phyloP scores from a whole-genome alignment of 1,140 invertebrate species.

The Carposina sasakii region DNA sequence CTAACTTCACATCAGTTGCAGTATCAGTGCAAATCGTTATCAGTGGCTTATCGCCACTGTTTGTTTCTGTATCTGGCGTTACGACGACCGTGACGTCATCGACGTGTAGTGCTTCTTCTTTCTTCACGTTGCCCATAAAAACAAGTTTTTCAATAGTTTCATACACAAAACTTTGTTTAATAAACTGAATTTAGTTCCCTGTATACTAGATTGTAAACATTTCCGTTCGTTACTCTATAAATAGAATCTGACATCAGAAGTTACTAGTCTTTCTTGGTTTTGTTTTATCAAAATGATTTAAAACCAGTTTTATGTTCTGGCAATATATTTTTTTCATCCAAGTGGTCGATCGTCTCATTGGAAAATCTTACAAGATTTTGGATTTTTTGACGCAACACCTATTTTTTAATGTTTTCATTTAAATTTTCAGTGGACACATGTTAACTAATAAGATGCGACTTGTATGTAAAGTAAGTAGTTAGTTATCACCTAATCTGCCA shows the following conservation, averaged over 20 bases:
- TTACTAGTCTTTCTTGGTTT: constrained; percentile 26
- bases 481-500: constrained; percentile 52
- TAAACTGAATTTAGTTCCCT: too few relatives aligned
- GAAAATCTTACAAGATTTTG: not conserved
- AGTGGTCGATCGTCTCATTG: not conserved
- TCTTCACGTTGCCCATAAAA: too few relatives aligned
- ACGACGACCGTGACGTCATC: constrained; percentile 44
- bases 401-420: too few relatives aligned
- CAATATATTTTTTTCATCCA: too few relatives aligned
- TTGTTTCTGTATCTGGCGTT: constrained; percentile 56
- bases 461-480: constrained; percentile 34
- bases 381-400: too few relatives aligned
- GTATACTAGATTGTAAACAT: constrained; percentile 43
- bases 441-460: too few relatives aligned
- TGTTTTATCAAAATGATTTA: constrained; percentile 33
- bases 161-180: too few relatives aligned
- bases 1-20: constrained; percentile 24
- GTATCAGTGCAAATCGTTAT: constrained; percentile 55
- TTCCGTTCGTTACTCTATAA: constrained; percentile 37
- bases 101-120: too few relatives aligned
- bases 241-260: constrained; percentile 47
- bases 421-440: too few relatives aligned
- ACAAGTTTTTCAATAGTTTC: too few relatives aligned
- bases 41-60: constrained; percentile 52
- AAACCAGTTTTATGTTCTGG: too few relatives aligned